Base-by-base conservation (phyloP, 2,888 invertebrate genomes). In the Perithous albicinctus region DNA sequence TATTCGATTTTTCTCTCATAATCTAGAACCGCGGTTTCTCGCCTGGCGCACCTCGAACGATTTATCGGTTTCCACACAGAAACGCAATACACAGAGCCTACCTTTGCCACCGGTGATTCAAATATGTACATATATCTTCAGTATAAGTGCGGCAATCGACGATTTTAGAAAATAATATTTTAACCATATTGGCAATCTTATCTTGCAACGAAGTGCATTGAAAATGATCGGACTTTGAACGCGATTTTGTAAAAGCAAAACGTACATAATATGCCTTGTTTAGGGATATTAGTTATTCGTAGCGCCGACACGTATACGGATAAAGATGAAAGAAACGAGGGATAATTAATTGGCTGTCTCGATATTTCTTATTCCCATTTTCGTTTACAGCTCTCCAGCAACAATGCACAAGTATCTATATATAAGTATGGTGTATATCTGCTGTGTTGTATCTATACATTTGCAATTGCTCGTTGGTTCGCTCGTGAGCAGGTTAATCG, bases 271-370 rank as follows among this genome's bases (percentile, higher is more conserved):
- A 63, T 77, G 63, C 81, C 81, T 81, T 81, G 73, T 78, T 78
- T 69, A 51, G 56, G 43, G 46, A 59, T 43, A 67, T 41, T n/a
- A n/a, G n/a, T n/a, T 41, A 70, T 56, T 61, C 43, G 56, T 67
- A 4, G 43, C 18, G 43, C 59, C 35, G 59, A 46, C 66, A 38
- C 6, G 54, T 74, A n/a, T n/a, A 56, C 56, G 32, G 15, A 41
- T 72, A 61, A 74, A 59, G 70, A 78, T 70, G 48, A 74, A 82
- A 75, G 46, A 64, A n/a, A 75, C 38, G 29, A n/a, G 12, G 18
- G 26, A 78, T 75, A 82, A 82, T 82, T 78, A 82, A 82, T 82
- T 61, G 78, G 51, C 43, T n/a, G 43, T 73, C 54, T 38, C 69
- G 20, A 41, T 64, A 48, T 75, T 69, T 59, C 43, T 56, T 54